Percentiles rank a stretch among this genome's conserved stretches.
phyloP scores from a whole-genome alignment of 2,113 vertebrate genomes.

The Crotalus tigris region DNA sequence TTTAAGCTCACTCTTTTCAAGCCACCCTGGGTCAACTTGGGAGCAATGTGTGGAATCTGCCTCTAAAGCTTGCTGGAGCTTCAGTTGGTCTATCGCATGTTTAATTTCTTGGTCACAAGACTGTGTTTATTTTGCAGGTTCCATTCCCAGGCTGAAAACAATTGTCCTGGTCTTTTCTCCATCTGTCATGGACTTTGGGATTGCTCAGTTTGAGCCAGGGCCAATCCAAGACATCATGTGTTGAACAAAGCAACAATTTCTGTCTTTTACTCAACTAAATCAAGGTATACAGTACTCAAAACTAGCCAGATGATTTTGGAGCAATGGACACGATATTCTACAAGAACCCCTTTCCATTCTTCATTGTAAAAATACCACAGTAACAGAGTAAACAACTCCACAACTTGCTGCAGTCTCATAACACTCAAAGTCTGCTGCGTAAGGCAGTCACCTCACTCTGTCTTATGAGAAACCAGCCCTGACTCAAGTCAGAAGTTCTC shows the following conservation, averaged over 20 bases:
- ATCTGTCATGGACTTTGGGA: not conserved
- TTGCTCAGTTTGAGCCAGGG: not conserved
- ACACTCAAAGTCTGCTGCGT: not conserved
- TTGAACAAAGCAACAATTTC: not conserved
- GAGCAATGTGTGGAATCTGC: constrained; percentile 7
- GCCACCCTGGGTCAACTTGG: not conserved
- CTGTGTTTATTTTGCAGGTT: not conserved
- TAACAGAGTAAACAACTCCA: not conserved
- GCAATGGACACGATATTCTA: not conserved
- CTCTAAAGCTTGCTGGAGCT: not conserved
- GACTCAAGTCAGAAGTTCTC: not conserved
- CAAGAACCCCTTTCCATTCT: not conserved
- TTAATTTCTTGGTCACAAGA: not conserved
- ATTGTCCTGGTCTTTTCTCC: not conserved
- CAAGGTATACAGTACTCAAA: not conserved
- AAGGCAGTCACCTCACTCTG: not conserved
- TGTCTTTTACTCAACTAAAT: not conserved
- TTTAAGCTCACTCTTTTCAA: not conserved
- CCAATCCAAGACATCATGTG: not conserved
- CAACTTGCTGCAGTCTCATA: not conserved
- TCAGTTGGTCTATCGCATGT: not conserved
- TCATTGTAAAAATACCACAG: not conserved
- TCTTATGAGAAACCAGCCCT: not conserved
- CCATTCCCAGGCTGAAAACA: not conserved
- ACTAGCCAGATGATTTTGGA: not conserved